A percentile compares a stretch with the other conserved stretches of the same genome.
Evolutionary conservation across 2,113 vertebrate genomes (phyloP).

Genomic region (Rhinichthys klamathensis): DNA sequence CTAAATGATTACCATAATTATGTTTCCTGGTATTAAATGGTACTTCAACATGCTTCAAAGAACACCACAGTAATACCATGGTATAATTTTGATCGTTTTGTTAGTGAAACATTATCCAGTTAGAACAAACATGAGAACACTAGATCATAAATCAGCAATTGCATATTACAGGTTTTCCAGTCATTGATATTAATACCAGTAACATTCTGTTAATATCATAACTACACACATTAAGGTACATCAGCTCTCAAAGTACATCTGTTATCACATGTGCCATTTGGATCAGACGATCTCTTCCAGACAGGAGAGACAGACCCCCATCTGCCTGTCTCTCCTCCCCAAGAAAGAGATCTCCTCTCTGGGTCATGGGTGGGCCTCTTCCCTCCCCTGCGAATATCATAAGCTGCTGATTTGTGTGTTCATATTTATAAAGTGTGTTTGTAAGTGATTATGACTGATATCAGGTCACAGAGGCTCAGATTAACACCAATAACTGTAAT

Average conservation of each 20-base stretch:
- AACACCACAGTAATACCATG: neutral
- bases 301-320: slow-evolving; percentile 20
- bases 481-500: slow-evolving; percentile 79
- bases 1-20: neutral
- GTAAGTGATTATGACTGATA: slow-evolving; percentile 72
- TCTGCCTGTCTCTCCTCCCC: neutral
- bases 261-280: slow-evolving; percentile 16
- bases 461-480: slow-evolving; percentile 76
- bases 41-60: neutral
- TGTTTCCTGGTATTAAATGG: neutral
- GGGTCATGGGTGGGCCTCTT: slow-evolving; percentile 11
- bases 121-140: neutral
- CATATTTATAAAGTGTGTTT: slow-evolving; percentile 75
- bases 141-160: neutral
- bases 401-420: slow-evolving; percentile 47
- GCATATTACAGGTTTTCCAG: neutral
- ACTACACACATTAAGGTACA: neutral
- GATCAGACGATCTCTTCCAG: slow-evolving; percentile 19
- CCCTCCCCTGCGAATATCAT: neutral
- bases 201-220: slow-evolving; percentile 1
- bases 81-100: neutral
- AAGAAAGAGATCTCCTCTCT: slow-evolving; percentile 12
- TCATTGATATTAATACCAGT: neutral
- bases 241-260: slow-evolving; percentile 31
- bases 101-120: slow-evolving; percentile 13